These are phyloP conservation scores for Eumeta japonica DNA, from an alignment of 1,140 invertebrate species.

Conservation along the genomic window DNA sequence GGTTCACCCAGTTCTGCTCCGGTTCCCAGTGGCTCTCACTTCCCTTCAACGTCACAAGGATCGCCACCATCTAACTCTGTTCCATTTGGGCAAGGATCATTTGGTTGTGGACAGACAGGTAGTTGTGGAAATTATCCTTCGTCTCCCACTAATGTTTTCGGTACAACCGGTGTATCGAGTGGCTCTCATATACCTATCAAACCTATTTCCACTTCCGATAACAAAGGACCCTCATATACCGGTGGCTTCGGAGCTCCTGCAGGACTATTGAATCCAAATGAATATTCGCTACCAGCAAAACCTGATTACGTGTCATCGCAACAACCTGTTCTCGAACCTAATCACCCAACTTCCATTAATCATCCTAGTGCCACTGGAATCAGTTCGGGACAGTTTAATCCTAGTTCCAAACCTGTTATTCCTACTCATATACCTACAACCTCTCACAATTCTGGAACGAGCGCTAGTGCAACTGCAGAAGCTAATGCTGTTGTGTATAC, in stretches of 20 bases:
- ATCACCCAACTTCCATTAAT: constrained; percentile 3
- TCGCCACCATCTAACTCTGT: too few species aligned
- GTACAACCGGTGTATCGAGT: too few species aligned
- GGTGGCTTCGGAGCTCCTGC: constrained; percentile 17
- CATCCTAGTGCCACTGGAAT: neutral
- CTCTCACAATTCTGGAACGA: constrained; percentile 1
- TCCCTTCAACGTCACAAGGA: too few species aligned
- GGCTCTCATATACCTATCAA: too few species aligned
- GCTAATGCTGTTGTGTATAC: constrained; percentile 33
- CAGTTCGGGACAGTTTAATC: neutral
- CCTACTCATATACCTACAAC: neutral
- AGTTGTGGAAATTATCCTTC: too few species aligned
- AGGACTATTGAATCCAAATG: constrained; percentile 24
- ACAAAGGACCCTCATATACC: constrained; percentile 14
- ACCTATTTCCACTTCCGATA: constrained; percentile 6
- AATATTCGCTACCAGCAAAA: constrained; percentile 12
- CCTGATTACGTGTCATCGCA: neutral
- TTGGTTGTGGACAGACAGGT: too few species aligned
- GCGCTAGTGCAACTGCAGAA: constrained; percentile 9
- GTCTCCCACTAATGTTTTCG: too few species aligned
- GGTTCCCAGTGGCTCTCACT: too few species aligned
- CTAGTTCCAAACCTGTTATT: neutral
- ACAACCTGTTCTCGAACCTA: neutral
- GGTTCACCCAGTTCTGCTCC: too few species aligned
- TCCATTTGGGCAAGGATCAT: too few species aligned